Evolutionary conservation across 2,113 vertebrate species (phyloP), one percentile per base, ranked within the genome.

Genomic region (Epinephelus lanceolatus): DNA sequence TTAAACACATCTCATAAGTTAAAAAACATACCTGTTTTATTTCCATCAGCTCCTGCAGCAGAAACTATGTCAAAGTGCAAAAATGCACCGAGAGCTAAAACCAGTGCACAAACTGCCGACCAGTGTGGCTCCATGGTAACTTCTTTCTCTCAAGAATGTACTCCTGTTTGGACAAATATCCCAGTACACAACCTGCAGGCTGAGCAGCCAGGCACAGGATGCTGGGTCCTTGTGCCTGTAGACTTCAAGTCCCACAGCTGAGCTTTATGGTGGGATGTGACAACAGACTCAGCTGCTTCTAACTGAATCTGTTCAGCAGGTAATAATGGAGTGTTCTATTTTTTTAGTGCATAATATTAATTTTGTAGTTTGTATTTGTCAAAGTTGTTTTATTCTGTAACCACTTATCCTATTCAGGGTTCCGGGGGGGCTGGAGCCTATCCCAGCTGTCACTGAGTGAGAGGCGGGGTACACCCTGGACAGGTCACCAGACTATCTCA

Each of bases 181-280:
- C 37, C 45, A 79, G 71, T 12, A 51, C 25, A 84, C 45, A 78
- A 80, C 60, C 77, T 80, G 52, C 17, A 78, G 67, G 21, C 68
- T 74, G 78, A 68, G 52, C 72, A 65, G 63, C 40, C 30, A 47
- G 52, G 6, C 67, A 52, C 6, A 80, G 45, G 25, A 61, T 12
- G 66, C 86, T 81, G 89, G 91, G 91, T 93, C 92, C 90, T 67
- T 42, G 78, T 86, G 89, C 90, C 83, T 76, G 92, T 51, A 30
- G 63, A 2, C 17, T 88, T 88, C 18, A 45, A 49, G 21, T 47
- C 61, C 53, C 2, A 11, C 37, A 37, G 23, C 27, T 69, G 27
- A 51, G 40, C 15, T 33, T 61, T 9, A 45, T 27, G 1, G 63
- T 68, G 40, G 47, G 49, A 68, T 47, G 13, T 65, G 40, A 45